Percentiles rank a stretch among this genome's conserved stretches.
These are phyloP conservation scores for Larimichthys crocea DNA, from an alignment of 2,113 vertebrate species.

Conservation along the genomic window DNA sequence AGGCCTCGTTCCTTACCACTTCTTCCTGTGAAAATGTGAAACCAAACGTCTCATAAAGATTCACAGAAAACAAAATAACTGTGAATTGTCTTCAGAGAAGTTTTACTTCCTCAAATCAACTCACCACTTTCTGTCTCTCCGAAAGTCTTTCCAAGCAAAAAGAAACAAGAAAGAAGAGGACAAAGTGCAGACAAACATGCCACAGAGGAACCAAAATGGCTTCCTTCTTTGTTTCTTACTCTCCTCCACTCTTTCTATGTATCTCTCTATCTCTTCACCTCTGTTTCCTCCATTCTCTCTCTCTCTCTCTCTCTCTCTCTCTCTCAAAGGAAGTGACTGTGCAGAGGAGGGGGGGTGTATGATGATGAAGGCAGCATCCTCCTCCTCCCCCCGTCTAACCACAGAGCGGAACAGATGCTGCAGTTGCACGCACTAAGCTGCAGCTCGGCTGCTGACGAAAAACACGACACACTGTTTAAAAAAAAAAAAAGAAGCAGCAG, in stretches of 20 bases:
- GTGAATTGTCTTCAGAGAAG: background rate
- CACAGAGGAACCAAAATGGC: constrained; percentile 68
- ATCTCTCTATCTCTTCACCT: constrained; percentile 32
- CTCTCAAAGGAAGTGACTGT: constrained; percentile 67
- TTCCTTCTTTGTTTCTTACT: constrained; percentile 45
- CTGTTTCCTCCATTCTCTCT: background rate
- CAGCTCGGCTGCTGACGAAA: background rate
- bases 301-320: constrained; percentile 11
- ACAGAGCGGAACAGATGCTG: constrained; percentile 64
- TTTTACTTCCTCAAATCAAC: constrained; percentile 34
- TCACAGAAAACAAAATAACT: background rate
- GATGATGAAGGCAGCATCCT: constrained; percentile 19
- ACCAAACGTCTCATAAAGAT: constrained; percentile 1
- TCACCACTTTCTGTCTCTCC: background rate
- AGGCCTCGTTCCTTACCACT: background rate
- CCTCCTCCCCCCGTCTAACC: constrained; percentile 45
- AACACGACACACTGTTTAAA: background rate
- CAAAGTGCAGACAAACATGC: background rate
- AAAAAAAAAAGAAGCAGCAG: background rate
- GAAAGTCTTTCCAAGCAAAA: too few species aligned
- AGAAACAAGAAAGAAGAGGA: background rate
- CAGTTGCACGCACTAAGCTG: constrained; percentile 56
- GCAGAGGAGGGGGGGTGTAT: constrained; percentile 36
- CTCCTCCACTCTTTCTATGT: background rate
- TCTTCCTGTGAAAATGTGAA: background rate